A percentile compares a stretch with the other conserved stretches of the same genome.
phyloP scores from a whole-genome alignment of 2,888 invertebrate genomes.

The Ptycholaimellus sp. region DNA sequence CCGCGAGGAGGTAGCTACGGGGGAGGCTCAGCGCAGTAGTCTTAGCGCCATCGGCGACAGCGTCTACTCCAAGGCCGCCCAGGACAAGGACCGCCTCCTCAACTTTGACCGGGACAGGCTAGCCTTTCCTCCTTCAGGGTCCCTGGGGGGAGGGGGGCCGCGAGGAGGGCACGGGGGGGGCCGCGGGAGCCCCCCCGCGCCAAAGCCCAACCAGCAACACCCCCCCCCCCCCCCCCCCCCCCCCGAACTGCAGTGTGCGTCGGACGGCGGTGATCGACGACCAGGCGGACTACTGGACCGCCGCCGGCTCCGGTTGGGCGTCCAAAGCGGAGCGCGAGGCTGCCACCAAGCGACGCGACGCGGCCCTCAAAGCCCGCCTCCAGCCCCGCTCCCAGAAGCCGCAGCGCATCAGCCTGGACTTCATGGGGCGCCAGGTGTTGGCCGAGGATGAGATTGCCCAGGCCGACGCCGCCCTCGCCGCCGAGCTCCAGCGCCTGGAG shows the following conservation, averaged over 20 bases:
- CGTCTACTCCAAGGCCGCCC: slow-evolving; percentile 43
- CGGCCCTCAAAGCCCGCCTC: not conserved
- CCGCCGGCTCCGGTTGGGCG: slow-evolving; percentile 8
- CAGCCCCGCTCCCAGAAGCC: not conserved
- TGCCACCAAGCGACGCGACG: not conserved
- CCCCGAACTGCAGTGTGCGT: slow-evolving; percentile 35
- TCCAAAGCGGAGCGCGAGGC: not conserved
- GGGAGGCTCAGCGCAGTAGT: too few species aligned
- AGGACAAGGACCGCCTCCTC: slow-evolving; percentile 52
- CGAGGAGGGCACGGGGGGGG: too few species aligned
- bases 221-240: not conserved
- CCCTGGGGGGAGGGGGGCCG: too few species aligned
- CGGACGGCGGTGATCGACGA: slow-evolving; percentile 62
- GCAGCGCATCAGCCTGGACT: not conserved
- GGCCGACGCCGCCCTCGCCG: too few species aligned
- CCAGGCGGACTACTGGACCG: slow-evolving; percentile 62
- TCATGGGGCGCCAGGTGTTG: not conserved
- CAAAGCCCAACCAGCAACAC: too few species aligned
- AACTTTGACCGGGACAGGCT: slow-evolving; percentile 60
- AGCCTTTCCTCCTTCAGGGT: too few species aligned
- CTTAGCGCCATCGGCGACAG: too few species aligned
- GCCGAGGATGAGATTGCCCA: too few species aligned
- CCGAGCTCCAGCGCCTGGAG: too few species aligned
- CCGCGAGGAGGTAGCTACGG: too few species aligned
- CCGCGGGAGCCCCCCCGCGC: too few species aligned